Evolutionary conservation across 2,113 vertebrate genomes (phyloP).

Genomic region (Chionodraco myersi): DNA sequence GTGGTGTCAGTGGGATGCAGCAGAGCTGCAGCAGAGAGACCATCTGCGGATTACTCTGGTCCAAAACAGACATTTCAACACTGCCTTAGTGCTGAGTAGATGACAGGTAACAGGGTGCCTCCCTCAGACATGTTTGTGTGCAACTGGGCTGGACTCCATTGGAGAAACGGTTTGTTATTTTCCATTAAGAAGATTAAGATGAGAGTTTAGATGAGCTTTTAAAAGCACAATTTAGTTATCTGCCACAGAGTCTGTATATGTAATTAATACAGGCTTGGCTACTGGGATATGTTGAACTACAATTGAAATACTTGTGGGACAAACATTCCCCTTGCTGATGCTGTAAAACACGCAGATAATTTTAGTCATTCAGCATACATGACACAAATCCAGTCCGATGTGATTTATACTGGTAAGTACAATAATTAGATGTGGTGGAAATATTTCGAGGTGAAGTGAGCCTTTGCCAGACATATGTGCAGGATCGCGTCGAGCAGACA

Average conservation of each 20-base stretch:
- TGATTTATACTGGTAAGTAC: slow-evolving; percentile 24
- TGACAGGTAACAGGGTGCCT: slow-evolving; percentile 54
- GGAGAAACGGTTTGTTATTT: slow-evolving; percentile 6
- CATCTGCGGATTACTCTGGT: slow-evolving; percentile 79
- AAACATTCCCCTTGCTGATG: neutral
- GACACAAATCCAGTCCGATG: slow-evolving; percentile 33
- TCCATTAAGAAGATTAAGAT: slow-evolving; percentile 5
- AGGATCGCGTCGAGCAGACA: slow-evolving; percentile 41
- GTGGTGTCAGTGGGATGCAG: slow-evolving; percentile 50
- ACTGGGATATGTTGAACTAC: slow-evolving; percentile 15
- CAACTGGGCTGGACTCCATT: neutral
- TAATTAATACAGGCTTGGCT: slow-evolving; percentile 48
- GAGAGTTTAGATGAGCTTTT: slow-evolving; percentile 10
- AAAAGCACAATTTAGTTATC: slow-evolving; percentile 38
- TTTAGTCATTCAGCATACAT: slow-evolving; percentile 11
- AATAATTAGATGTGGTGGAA: slow-evolving; percentile 30
- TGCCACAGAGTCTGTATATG: slow-evolving; percentile 34
- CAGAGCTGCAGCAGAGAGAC: slow-evolving; percentile 75
- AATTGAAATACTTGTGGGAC: slow-evolving; percentile 2
- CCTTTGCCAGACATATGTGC: slow-evolving; percentile 47
- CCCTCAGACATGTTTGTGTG: slow-evolving; percentile 18
- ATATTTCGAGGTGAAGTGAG: slow-evolving; percentile 31
- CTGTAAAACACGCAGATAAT: slow-evolving; percentile 33
- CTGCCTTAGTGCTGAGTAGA: slow-evolving; percentile 38
- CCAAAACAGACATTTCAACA: slow-evolving; percentile 56